Evolutionary conservation across 1,140 invertebrate species (phyloP).

Genomic region (Neodiprion fabricii): DNA sequence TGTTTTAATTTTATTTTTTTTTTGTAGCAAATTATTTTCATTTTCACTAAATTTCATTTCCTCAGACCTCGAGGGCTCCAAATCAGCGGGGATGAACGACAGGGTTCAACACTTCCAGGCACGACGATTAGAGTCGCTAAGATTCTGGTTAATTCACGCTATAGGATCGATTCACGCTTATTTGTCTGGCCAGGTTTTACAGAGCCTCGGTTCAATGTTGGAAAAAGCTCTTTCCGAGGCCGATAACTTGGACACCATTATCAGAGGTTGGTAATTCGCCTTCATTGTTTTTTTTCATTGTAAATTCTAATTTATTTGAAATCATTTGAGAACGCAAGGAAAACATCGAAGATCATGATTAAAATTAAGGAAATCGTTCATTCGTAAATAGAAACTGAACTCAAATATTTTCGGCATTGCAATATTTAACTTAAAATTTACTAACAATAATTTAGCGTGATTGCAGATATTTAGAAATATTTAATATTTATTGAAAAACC

Average conservation of each 20-base stretch:
- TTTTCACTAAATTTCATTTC: conserved; percentile 9
- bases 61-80: conserved; percentile 51
- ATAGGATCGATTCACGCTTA: conserved; percentile 70
- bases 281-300: no score
- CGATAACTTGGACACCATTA: conserved; percentile 59
- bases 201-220: conserved; percentile 61
- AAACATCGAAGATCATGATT: no score
- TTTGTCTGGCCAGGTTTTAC: conserved; percentile 69
- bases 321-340: background rate
- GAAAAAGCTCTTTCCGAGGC: conserved; percentile 57
- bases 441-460: no score
- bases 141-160: conserved; percentile 68
- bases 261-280: conserved; percentile 41
- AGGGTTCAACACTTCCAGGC: conserved; percentile 50
- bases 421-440: no score
- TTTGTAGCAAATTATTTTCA: no score
- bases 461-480: no score
- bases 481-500: no score
- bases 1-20: no score
- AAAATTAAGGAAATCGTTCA: no score
- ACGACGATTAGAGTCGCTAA: conserved; percentile 65
- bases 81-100: conserved; percentile 33
- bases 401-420: no score
- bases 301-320: conserved; percentile 14
- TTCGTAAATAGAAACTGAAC: no score